Evolutionary conservation across 2,797 vertebrate species (phyloP), one percentile per base, ranked within the genome.

Genomic region (Esox masquinongy): DNA sequence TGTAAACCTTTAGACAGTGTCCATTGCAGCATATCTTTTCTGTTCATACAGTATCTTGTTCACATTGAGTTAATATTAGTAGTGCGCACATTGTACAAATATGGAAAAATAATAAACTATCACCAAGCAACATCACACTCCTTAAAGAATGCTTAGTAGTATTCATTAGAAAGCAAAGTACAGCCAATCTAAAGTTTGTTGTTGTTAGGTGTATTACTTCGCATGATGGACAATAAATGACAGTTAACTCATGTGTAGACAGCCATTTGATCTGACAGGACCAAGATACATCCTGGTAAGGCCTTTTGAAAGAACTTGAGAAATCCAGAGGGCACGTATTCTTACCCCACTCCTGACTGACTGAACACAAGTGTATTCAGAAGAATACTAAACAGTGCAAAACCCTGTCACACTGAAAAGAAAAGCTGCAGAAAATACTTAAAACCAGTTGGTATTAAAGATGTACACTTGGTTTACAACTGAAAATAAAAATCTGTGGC

Each of bases 51-150:
- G 61, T 47, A 51, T 39, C n/a, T 64, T 24, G 53, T 51, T 70
- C 59, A 73, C 64, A 56, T 75, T 64, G 31, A 34, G 29, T 72
- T 34, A 19, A 63, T 63, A 66, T 79, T 75, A 75, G 78, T 77
- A 74, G 70, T 76, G 71, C 12, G 59, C 56, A 77, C 75, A 71
- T 70, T 72, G 72, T 22, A 70, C 64, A 72, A 69, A 61, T 59
- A 51, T 63, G 43, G 39, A 34, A 68, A 43, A 39, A 72, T 24
- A n/a, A 24, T 31, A 17, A 51, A 1, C 3, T 24, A 50, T 71
- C 12, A 2, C 7, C 9, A 11, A 68, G 64, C 26, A 16, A 34
- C 9, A 39, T n/a, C 9, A 49, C 16, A 16, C 15, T 15, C 7
- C 14, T 22, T 19, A 16, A 51, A 22, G 1, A 26, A 8, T 39